These are phyloP conservation scores for Rhinoraja longicauda DNA, from an alignment of 2,797 vertebrate genomes.

Conservation along the genomic window DNA sequence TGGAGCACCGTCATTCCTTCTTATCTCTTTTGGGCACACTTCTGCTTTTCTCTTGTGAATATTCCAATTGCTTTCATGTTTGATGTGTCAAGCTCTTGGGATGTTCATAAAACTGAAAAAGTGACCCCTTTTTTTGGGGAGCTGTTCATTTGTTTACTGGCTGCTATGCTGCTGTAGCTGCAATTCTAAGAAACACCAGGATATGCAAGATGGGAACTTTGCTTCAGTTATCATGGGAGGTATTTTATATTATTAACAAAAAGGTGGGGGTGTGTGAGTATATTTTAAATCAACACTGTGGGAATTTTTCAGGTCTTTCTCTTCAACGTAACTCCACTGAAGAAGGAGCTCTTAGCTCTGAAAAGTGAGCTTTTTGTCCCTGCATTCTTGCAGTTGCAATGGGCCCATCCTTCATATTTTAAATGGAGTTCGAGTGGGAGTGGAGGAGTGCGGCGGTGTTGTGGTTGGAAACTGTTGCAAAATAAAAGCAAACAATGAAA, in stretches of 20 bases:
- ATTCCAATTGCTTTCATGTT: neutral
- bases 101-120: neutral
- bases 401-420: neutral
- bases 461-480: neutral
- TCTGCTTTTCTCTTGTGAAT: neutral
- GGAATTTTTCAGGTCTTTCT: conserved; percentile 41
- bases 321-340: conserved; percentile 42
- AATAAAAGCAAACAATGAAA: neutral
- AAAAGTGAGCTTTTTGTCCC: neutral
- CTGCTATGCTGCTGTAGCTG: conserved; percentile 37
- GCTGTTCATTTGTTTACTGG: conserved; percentile 40
- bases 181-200: conserved; percentile 39
- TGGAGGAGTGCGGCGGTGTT: too few species aligned
- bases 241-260: neutral
- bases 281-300: conserved; percentile 39
- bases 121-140: conserved; percentile 2
- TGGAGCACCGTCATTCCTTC: neutral
- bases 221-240: conserved; percentile 39
- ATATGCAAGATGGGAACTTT: neutral
- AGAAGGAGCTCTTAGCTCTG: conserved; percentile 39
- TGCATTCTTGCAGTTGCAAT: conserved; percentile 13
- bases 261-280: conserved; percentile 41
- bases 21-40: neutral
- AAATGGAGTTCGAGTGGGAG: neutral
- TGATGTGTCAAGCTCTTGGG: neutral